A percentile compares a stretch with the other conserved stretches of the same genome.
phyloP scores from a whole-genome alignment of 2,888 invertebrate species.

The Thalpophila matura region DNA sequence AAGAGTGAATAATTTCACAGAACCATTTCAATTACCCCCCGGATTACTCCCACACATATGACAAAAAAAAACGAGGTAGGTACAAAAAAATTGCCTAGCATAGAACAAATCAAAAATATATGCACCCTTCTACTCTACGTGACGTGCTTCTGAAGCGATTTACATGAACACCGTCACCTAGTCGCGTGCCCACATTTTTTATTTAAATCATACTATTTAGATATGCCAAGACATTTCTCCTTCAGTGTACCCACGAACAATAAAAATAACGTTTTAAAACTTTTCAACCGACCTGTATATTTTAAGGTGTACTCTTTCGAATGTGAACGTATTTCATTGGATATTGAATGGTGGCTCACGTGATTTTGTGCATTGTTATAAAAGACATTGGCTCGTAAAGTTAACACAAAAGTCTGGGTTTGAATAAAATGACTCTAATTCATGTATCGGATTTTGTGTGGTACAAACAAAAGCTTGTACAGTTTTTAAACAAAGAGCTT shows the following conservation, averaged over 20 bases:
- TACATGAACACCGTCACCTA: slow-evolving; percentile 84
- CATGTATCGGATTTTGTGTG: slow-evolving; percentile 13
- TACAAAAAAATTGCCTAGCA: slow-evolving; percentile 84
- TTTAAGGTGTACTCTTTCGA: slow-evolving; percentile 39
- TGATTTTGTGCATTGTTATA: slow-evolving; percentile 59
- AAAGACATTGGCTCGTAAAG: slow-evolving; percentile 54
- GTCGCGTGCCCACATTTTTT: slow-evolving; percentile 89
- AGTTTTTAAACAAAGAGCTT: background rate
- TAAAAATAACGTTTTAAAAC: slow-evolving; percentile 76
- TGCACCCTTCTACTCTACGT: slow-evolving; percentile 89
- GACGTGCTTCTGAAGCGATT: slow-evolving; percentile 85
- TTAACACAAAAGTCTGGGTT: slow-evolving; percentile 46
- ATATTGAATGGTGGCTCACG: slow-evolving; percentile 50
- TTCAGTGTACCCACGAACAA: slow-evolving; percentile 66
- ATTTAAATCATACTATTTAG: slow-evolving; percentile 90
- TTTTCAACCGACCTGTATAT: slow-evolving; percentile 62
- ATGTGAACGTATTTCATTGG: slow-evolving; percentile 54
- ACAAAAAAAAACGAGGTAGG: slow-evolving; percentile 77
- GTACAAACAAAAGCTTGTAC: slow-evolving; percentile 3
- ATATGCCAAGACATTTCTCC: slow-evolving; percentile 85
- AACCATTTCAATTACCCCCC: slow-evolving; percentile 58
- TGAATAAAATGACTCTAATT: slow-evolving; percentile 54
- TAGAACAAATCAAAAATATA: slow-evolving; percentile 90
- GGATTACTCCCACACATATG: slow-evolving; percentile 64
- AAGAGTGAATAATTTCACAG: slow-evolving; percentile 45